Percentiles rank a stretch among this genome's conserved stretches.
These are phyloP conservation scores for Lysandra bellargus DNA, from an alignment of 2,888 invertebrate genomes.

Conservation along the genomic window DNA sequence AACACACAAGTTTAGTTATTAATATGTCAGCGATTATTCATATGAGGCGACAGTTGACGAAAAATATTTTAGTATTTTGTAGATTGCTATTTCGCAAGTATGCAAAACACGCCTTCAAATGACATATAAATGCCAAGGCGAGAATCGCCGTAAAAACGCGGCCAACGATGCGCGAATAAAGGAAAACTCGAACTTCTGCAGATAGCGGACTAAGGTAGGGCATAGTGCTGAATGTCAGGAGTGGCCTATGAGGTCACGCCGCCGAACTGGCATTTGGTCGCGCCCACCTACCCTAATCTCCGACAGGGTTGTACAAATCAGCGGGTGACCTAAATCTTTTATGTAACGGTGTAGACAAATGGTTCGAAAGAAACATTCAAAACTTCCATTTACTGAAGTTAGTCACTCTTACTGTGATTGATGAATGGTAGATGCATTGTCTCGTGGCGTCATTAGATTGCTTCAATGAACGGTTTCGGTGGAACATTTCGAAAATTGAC, in stretches of 20 bases:
- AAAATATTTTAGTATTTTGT: constrained; percentile 16
- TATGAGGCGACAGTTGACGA: background rate
- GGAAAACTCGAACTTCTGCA: constrained; percentile 63
- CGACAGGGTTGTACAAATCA: constrained; percentile 64
- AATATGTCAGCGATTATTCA: too few relatives aligned
- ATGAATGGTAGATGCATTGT: constrained; percentile 18
- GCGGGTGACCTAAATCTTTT: constrained; percentile 57
- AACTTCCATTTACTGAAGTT: constrained; percentile 18
- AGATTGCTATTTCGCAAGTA: constrained; percentile 18
- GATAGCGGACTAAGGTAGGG: constrained; percentile 75
- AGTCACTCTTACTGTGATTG: constrained; percentile 16
- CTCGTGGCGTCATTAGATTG: background rate
- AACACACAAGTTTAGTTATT: too few relatives aligned
- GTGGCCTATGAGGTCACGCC: constrained; percentile 73
- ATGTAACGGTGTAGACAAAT: constrained; percentile 36
- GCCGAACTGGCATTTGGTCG: constrained; percentile 73
- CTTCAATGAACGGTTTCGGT: background rate
- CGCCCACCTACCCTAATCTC: constrained; percentile 75
- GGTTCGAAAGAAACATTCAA: constrained; percentile 11
- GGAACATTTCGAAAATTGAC: background rate
- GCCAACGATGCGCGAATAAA: constrained; percentile 60
- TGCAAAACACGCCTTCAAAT: constrained; percentile 23
- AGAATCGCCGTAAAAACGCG: constrained; percentile 50
- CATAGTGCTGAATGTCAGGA: constrained; percentile 77
- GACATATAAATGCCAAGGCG: constrained; percentile 67